These are phyloP conservation scores for Drosophila nigromelanica DNA, from an alignment of 1,140 invertebrate species.

Conservation along the genomic window DNA sequence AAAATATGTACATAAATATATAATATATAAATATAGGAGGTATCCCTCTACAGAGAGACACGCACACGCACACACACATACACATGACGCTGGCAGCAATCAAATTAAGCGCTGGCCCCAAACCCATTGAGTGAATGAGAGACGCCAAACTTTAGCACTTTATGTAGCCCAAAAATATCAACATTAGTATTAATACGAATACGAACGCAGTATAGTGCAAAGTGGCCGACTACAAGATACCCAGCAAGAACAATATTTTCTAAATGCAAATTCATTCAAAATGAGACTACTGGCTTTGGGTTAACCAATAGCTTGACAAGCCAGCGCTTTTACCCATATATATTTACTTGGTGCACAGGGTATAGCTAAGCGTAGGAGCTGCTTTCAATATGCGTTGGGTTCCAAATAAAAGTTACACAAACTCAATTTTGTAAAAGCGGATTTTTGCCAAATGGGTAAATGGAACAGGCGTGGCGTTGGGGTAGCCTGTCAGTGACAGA, in stretches of 20 bases:
- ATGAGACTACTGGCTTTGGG: not conserved
- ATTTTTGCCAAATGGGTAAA: constrained; percentile 11
- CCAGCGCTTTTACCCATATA: not conserved
- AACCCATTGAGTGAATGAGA: constrained; percentile 15
- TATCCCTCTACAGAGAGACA: not conserved
- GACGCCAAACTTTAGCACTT: constrained; percentile 28
- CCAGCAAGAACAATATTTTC: not conserved
- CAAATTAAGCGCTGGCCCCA: constrained; percentile 42
- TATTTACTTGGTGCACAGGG: not conserved
- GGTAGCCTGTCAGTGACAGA: constrained; percentile 11
- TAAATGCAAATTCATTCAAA: not conserved
- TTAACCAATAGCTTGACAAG: not conserved
- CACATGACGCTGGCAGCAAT: constrained; percentile 32
- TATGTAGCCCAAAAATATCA: constrained; percentile 7
- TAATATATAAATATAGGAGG: not conserved
- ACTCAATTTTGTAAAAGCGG: constrained; percentile 64
- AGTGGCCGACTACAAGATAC: constrained; percentile 3
- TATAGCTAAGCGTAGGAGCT: not conserved
- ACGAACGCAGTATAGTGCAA: not conserved
- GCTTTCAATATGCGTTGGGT: constrained; percentile 3
- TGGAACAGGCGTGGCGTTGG: not conserved
- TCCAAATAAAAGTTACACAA: constrained; percentile 62
- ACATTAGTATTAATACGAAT: constrained; percentile 25
- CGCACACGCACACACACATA: not conserved
- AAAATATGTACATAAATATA: too few species aligned